Evolutionary conservation across 2,113 vertebrate genomes (phyloP).

Genomic region (Oceanodroma tethys): DNA sequence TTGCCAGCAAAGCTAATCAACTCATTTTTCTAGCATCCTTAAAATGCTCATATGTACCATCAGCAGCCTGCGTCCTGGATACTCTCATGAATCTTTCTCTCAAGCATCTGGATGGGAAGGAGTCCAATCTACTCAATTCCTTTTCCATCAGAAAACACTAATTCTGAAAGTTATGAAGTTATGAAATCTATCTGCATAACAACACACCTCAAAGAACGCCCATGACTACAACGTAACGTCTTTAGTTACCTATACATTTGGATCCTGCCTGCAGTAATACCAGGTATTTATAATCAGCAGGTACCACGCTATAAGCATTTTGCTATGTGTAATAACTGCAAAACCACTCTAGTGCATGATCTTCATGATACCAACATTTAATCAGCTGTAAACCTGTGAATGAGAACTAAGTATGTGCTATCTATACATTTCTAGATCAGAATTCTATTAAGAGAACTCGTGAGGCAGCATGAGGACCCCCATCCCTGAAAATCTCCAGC

Average conservation of each 20-base stretch:
- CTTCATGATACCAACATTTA: background rate
- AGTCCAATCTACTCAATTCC: background rate
- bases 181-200: background rate
- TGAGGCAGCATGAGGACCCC: background rate
- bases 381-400: background rate
- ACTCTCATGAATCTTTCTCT: background rate
- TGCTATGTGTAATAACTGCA: background rate
- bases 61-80: fast-evolving
- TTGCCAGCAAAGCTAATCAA: background rate
- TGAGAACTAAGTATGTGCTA: background rate
- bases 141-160: background rate
- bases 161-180: background rate
- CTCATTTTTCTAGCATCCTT: background rate
- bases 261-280: fast-evolving
- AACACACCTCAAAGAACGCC: background rate
- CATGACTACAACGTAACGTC: fast-evolving
- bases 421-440: background rate
- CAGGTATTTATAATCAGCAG: background rate
- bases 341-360: background rate
- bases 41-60: fast-evolving
- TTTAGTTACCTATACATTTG: fast-evolving
- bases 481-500: background rate
- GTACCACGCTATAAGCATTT: background rate
- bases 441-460: background rate
- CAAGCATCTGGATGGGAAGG: background rate